phyloP scores from a whole-genome alignment of 2,113 vertebrate genomes.

The Macquaria ambigua region DNA sequence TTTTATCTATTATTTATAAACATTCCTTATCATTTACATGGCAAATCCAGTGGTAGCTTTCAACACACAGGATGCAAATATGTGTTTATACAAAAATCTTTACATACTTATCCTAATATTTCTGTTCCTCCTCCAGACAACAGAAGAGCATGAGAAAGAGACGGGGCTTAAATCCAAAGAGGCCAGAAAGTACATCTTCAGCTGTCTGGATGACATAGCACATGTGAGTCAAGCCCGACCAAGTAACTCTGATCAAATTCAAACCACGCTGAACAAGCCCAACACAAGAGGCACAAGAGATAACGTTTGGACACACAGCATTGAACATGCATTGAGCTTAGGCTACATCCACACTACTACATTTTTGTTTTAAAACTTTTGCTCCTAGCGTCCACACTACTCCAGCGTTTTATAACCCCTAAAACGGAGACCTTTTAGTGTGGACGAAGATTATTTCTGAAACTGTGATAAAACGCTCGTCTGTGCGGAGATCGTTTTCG shows the following conservation, averaged over 20 bases:
- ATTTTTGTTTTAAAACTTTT: too few species aligned
- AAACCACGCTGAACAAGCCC: not conserved
- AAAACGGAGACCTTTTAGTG: too few species aligned
- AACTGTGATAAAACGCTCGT: too few species aligned
- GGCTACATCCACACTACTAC: too few species aligned
- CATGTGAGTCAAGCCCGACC: conserved; percentile 87
- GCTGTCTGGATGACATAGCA: conserved; percentile 95
- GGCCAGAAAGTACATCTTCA: conserved; percentile 99
- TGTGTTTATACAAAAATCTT: not conserved
- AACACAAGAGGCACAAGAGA: too few species aligned
- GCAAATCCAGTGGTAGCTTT: not conserved
- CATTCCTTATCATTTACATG: conserved; percentile 16
- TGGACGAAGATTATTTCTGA: too few species aligned
- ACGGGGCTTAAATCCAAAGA: conserved; percentile 99
- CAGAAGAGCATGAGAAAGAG: conserved; percentile 96
- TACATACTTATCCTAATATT: not conserved
- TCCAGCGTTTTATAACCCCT: too few species aligned
- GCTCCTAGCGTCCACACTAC: too few species aligned
- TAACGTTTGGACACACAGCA: too few species aligned
- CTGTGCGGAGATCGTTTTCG: too few species aligned
- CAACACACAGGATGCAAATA: not conserved
- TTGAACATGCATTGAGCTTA: too few species aligned
- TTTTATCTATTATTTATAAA: not conserved
- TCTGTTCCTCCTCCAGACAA: conserved; percentile 84
- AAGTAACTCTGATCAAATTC: too few species aligned